These are phyloP conservation scores for Galeruca laticollis DNA, from an alignment of 2,888 invertebrate species.

Conservation along the genomic window DNA sequence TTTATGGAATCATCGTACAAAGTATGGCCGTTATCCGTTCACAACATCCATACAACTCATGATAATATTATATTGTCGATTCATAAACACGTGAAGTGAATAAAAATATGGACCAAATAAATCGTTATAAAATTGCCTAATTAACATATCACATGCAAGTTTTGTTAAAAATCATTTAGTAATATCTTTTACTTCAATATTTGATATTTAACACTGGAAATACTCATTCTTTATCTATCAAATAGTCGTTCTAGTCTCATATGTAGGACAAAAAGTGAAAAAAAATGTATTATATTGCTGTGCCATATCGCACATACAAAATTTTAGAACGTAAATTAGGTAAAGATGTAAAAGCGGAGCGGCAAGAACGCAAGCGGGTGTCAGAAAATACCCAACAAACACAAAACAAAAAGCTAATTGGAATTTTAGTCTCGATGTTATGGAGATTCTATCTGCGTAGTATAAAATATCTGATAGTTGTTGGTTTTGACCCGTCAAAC, in stretches of 20 bases:
- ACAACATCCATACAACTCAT: no score
- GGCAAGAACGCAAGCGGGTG: neutral
- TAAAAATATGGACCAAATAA: no score
- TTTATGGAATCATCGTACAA: no score
- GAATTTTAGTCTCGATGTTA: slow-evolving; percentile 20
- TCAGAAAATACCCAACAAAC: slow-evolving; percentile 22
- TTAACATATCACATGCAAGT: no score
- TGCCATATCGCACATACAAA: slow-evolving; percentile 4
- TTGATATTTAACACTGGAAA: no score
- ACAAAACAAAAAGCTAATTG: slow-evolving; percentile 25
- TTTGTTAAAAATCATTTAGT: no score
- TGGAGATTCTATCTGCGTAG: slow-evolving; percentile 13
- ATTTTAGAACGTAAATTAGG: slow-evolving; percentile 23
- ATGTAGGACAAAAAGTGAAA: neutral
- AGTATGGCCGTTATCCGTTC: no score
- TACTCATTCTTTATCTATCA: neutral
- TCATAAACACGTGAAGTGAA: no score
- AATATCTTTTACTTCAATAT: no score
- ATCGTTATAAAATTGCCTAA: no score
- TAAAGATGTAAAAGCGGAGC: slow-evolving; percentile 11
- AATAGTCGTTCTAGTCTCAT: neutral
- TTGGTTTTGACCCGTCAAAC: slow-evolving; percentile 18
- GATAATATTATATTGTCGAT: no score
- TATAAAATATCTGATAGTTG: slow-evolving; percentile 23
- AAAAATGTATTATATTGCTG: neutral